Evolutionary conservation across 2,113 vertebrate species (phyloP), one percentile per base, ranked within the genome.

Genomic region (Spea bombifrons): DNA sequence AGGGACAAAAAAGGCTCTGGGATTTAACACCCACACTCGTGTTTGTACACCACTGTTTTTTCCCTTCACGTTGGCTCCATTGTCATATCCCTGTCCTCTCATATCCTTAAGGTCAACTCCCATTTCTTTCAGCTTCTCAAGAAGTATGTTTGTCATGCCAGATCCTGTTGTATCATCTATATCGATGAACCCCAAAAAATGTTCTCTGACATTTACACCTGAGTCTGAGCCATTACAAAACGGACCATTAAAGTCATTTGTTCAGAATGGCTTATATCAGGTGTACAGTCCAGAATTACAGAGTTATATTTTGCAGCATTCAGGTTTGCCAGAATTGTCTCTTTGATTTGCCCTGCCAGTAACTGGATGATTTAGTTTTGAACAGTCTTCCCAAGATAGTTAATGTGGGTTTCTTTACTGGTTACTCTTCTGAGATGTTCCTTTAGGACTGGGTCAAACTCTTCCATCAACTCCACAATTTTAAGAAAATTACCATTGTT

Each of bases 1-100:
- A 16, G 82, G 75, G 57, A 83, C 79, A 66, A 47, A 83, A 81
- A 74, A 30, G 30, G 30, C 30, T 30, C 30, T 30, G 30, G 30
- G 30, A 30, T 30, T 30, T 30, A 30, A 30, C 30, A 30, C 30
- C 30, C 65, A 57, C 82, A n/a, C 46, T 46, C 9, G n/a, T 13
- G 50, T 15, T 53, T 55, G 50, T 13, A 72, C 70, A 71, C 70
- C 70, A 13, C 7, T 57, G 50, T 55, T 53, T 71, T 30, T 55
- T 15, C 16, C 70, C 47, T 50, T 70, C n/a, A 70, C 50, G n/a
- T 70, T 70, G n/a, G 15, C 8, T 8, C 66, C 66, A 69, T 69
- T 69, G 17, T 64, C 61, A 59, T 59, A 59, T 64, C 49, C 69
- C 15, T 71, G 69, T 44, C 69, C 69, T n/a, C n/a, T n/a, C n/a